phyloP scores from a whole-genome alignment of 2,888 invertebrate genomes.

The Platyscelio sp. region DNA sequence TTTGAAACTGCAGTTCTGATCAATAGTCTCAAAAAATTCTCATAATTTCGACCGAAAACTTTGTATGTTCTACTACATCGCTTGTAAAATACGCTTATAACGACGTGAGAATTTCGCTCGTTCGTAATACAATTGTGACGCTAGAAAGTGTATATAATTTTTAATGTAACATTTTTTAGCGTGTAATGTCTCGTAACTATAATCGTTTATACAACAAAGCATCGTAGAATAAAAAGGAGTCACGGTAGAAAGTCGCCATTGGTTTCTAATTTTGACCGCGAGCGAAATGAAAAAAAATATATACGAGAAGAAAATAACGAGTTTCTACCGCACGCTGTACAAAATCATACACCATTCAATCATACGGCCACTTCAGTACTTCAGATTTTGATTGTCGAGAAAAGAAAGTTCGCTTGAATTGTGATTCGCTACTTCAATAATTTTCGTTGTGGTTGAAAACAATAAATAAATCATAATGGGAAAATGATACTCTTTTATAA shows the following conservation, averaged over 20 bases:
- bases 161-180: too few species aligned
- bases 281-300: conserved; percentile 17
- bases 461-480: conserved; percentile 34
- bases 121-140: too few species aligned
- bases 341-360: conserved; percentile 65
- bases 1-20: too few species aligned
- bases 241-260: conserved; percentile 63
- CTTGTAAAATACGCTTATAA: too few species aligned
- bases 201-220: conserved; percentile 48
- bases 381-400: conserved; percentile 62
- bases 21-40: too few species aligned
- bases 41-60: too few species aligned
- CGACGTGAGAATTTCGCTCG: too few species aligned
- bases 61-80: too few species aligned
- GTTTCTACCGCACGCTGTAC: conserved; percentile 51
- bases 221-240: conserved; percentile 26
- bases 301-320: conserved; percentile 50
- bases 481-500: conserved; percentile 37
- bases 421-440: conserved; percentile 32
- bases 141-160: too few species aligned
- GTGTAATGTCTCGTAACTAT: too few species aligned
- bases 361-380: conserved; percentile 56
- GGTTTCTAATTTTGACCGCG: conserved; percentile 62
- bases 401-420: conserved; percentile 57
- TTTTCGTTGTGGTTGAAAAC: conserved; percentile 42